Conservation (phyloP, 2,888 invertebrate species). For the Andricus quercusramuli region DNA sequence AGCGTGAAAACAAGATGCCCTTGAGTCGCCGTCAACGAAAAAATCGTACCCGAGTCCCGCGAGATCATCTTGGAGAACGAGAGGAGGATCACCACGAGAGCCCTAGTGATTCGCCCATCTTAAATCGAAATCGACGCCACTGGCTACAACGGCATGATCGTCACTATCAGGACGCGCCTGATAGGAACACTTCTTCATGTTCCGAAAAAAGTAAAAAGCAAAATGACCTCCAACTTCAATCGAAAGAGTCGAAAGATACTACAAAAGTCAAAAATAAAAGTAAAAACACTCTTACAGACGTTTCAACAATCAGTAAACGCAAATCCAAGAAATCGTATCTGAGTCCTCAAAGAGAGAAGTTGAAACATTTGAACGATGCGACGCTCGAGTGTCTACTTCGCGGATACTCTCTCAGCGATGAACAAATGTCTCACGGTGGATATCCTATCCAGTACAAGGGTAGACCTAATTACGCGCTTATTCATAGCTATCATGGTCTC, state of each 20-base stretch:
- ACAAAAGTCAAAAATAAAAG: not conserved
- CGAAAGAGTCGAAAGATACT: not conserved
- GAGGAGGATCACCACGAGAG: constrained; percentile 60
- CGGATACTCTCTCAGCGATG: constrained; percentile 83
- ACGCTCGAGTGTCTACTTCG: constrained; percentile 82
- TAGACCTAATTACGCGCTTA: constrained; percentile 83
- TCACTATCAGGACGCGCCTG: constrained; percentile 42
- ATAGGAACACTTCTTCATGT: not conserved
- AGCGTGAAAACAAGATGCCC: constrained; percentile 43
- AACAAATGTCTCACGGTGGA: constrained; percentile 84
- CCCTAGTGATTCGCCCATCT: constrained; percentile 24
- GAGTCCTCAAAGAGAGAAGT: constrained; percentile 60
- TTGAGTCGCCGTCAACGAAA: constrained; percentile 80
- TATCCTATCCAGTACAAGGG: constrained; percentile 85
- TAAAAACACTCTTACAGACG: not conserved
- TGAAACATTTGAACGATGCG: constrained; percentile 79
- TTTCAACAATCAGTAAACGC: not conserved
- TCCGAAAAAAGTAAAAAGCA: not conserved
- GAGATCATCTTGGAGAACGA: constrained; percentile 60
- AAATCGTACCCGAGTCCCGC: constrained; percentile 75
- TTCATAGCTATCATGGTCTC: constrained; percentile 79
- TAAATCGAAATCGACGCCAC: not conserved
- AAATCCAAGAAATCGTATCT: not conserved
- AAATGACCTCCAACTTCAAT: not conserved
- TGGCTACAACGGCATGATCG: constrained; percentile 34